Percentiles rank a stretch among this genome's conserved stretches.
Evolutionary conservation across 2,888 invertebrate genomes (phyloP).

Genomic region (Diarsia dahlii): DNA sequence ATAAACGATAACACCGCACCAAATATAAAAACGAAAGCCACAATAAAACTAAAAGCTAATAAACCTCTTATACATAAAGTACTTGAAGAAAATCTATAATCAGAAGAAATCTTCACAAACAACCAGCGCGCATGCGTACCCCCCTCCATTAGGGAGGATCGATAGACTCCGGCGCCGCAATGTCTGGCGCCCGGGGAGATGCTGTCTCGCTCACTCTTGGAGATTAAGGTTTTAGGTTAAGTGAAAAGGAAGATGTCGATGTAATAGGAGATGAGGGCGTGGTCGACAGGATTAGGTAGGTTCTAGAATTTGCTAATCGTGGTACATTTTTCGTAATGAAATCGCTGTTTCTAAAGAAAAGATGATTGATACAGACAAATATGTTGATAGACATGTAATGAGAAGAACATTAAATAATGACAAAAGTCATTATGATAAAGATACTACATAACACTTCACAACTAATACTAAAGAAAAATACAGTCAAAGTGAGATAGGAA

Average conservation of each 20-base stretch:
- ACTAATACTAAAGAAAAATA: neutral
- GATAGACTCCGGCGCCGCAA: constrained; percentile 87
- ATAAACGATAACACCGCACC: constrained; percentile 15
- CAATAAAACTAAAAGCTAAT: constrained; percentile 65
- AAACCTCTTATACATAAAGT: constrained; percentile 51
- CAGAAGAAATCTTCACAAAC: constrained; percentile 79
- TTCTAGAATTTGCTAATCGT: neutral
- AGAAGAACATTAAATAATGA: constrained; percentile 34
- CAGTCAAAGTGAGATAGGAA: neutral
- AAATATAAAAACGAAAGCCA: constrained; percentile 43
- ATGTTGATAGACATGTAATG: constrained; percentile 16
- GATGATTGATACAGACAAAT: neutral
- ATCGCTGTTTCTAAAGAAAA: neutral
- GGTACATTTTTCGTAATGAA: neutral
- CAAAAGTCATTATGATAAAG: constrained; percentile 37
- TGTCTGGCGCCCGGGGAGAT: constrained; percentile 81
- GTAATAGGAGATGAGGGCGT: constrained; percentile 40
- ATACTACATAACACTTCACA: neutral
- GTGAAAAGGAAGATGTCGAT: constrained; percentile 35
- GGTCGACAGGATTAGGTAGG: constrained; percentile 21
- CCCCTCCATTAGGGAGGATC: constrained; percentile 73
- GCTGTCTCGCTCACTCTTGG: constrained; percentile 29
- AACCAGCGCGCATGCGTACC: constrained; percentile 80
- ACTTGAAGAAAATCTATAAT: constrained; percentile 78
- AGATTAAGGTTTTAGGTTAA: constrained; percentile 16